Conservation (phyloP, 2,113 vertebrate species). For the Callionymus lyra region DNA sequence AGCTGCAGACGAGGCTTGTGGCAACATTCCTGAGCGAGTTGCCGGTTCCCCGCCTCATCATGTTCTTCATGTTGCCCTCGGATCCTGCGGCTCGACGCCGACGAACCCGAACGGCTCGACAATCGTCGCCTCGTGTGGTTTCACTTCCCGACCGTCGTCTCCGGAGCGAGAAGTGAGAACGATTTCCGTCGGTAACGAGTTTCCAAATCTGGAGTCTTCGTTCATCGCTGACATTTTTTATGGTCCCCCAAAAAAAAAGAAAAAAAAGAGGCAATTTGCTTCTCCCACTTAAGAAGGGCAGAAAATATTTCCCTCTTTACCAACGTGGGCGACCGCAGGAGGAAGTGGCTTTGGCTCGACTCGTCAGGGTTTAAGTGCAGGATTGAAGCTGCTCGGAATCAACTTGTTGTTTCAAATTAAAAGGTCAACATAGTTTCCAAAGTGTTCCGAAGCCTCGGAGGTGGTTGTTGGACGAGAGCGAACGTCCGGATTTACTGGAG, state of each 20-base stretch:
- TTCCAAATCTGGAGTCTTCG: constrained; percentile 19
- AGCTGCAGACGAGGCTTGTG: constrained; percentile 48
- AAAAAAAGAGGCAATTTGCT: constrained; percentile 40
- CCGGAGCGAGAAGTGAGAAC: neutral
- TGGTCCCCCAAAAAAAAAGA: constrained; percentile 28
- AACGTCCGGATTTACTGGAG: too few relatives aligned
- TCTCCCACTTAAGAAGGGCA: constrained; percentile 24
- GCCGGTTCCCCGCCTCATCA: constrained; percentile 41
- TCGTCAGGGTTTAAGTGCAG: constrained; percentile 48
- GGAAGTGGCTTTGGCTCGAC: constrained; percentile 60
- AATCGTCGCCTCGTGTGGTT: constrained; percentile 56
- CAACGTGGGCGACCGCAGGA: constrained; percentile 42
- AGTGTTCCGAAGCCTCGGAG: constrained; percentile 10
- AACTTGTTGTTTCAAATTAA: constrained; percentile 58
- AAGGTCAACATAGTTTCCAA: constrained; percentile 56
- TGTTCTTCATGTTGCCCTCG: constrained; percentile 56
- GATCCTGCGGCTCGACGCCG: constrained; percentile 46
- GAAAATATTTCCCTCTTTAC: constrained; percentile 49
- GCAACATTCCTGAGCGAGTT: constrained; percentile 62
- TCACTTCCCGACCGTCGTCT: constrained; percentile 25
- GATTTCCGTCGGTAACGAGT: neutral
- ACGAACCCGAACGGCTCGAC: constrained; percentile 49
- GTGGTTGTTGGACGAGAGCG: too few relatives aligned
- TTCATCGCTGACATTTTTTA: constrained; percentile 36
- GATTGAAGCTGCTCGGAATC: constrained; percentile 40